Percentiles rank a stretch among this genome's conserved stretches.
phyloP scores from a whole-genome alignment of 2,888 invertebrate species.

The Chouioia cunea region DNA sequence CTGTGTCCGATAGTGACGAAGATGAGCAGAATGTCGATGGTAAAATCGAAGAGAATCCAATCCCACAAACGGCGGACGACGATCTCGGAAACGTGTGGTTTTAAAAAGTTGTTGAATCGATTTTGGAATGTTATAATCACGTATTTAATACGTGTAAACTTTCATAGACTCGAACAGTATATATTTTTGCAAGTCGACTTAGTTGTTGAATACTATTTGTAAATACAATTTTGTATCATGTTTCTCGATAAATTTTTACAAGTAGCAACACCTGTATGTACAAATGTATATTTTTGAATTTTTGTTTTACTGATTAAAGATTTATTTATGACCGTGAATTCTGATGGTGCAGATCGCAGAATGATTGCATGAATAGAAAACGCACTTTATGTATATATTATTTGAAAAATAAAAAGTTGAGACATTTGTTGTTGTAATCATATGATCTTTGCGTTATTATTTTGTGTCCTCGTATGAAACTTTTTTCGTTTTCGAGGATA shows the following conservation, averaged over 20 bases:
- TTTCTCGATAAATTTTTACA: constrained; percentile 4
- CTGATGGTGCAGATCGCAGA: background rate
- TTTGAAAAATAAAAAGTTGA: background rate
- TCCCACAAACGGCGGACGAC: constrained; percentile 31
- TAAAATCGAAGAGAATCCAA: constrained; percentile 30
- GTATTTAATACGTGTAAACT: constrained; percentile 20
- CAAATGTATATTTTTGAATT: background rate
- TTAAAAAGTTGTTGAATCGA: constrained; percentile 21
- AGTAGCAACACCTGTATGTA: constrained; percentile 3
- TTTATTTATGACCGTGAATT: background rate
- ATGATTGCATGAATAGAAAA: background rate
- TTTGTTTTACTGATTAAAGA: constrained; percentile 7
- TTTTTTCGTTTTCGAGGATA: background rate
- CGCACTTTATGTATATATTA: background rate
- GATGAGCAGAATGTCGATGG: constrained; percentile 61
- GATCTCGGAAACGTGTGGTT: constrained; percentile 47
- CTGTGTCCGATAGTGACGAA: constrained; percentile 84
- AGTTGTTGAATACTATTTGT: constrained; percentile 37
- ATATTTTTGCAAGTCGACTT: constrained; percentile 18
- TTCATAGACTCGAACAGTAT: constrained; percentile 26
- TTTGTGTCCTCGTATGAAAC: background rate
- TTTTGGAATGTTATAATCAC: background rate
- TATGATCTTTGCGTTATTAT: no score
- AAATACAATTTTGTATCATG: constrained; percentile 40
- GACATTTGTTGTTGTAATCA: no score